Evolutionary conservation across 1,140 invertebrate genomes (phyloP), one percentile per base, ranked within the genome.

Genomic region (Drosophila melanica): DNA sequence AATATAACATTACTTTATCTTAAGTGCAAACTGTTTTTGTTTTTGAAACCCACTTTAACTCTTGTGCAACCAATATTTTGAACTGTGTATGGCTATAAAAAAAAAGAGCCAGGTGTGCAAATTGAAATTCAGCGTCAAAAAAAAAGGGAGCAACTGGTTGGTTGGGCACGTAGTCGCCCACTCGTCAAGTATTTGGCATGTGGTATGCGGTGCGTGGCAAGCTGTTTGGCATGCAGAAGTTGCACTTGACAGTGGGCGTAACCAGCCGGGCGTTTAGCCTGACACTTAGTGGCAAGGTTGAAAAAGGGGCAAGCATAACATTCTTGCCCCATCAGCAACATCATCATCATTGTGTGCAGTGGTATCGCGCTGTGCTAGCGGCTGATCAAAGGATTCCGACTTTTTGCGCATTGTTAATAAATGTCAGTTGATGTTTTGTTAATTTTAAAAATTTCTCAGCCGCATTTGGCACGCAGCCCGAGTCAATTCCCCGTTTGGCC

Each of bases 351-450:
- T 11, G n/a, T n/a, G 4, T 50, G n/a, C 45, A 50, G 18, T 53
- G 39, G 27, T 44, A 20, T 37, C 62, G 20, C 18, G 77, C 65
- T 67, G 74, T 62, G 73, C 39, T 18, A 12, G 44, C 63, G 51
- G 45, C 42, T 74, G 81, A 86, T 85, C 81, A 85, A 85, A 85
- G 81, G 81, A 67, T 67, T 59, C 41, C 42, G 11, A 37, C 42
- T 71, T 77, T 7, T 6, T 57, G 44, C 68, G 67, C 69, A 53
- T 69, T 63, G 45, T 50, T 78, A 86, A 86, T 75, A 70, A 71
- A 75, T 72, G 66, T 75, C 70, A 65, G 69, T 68, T 68, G 81
- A 45, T 86, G 70, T 86, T 85, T 67, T 53, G 57, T 81, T 86
- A 81, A 86, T 86, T 71, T 86, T 51, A 75, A 85, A 81, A 47